phyloP scores from a whole-genome alignment of 2,113 vertebrate species.

The Phasianus colchicus region DNA sequence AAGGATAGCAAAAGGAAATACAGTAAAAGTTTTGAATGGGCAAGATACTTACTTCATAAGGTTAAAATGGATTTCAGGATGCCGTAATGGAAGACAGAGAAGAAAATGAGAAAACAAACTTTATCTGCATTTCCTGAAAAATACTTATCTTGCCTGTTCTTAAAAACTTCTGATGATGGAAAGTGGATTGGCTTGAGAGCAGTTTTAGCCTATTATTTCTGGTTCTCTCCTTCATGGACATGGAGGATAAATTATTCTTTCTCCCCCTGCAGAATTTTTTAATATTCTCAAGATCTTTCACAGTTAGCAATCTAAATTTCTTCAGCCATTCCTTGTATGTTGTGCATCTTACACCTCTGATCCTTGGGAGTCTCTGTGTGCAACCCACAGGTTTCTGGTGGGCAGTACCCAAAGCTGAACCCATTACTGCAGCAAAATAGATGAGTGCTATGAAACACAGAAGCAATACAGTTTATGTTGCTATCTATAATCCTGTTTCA shows the following conservation, averaged over 20 bases:
- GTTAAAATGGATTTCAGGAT: constrained; percentile 37
- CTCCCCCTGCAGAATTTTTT: not conserved
- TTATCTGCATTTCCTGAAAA: constrained; percentile 27
- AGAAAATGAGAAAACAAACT: constrained; percentile 2
- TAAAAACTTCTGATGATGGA: not conserved
- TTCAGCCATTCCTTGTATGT: not conserved
- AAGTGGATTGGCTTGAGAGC: not conserved
- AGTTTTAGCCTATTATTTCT: not conserved
- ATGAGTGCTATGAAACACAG: not conserved
- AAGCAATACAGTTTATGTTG: not conserved
- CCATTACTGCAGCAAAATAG: not conserved
- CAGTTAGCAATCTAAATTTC: not conserved
- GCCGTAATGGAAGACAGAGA: not conserved
- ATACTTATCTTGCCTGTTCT: not conserved
- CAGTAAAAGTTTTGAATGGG: not conserved
- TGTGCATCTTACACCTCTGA: not conserved
- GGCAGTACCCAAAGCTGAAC: not conserved
- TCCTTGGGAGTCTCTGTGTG: not conserved
- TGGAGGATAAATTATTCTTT: not conserved
- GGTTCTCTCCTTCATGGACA: not conserved
- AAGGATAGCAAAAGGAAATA: constrained; percentile 22
- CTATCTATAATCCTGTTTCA: not conserved
- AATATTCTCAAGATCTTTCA: not conserved
- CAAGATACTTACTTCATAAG: not conserved
- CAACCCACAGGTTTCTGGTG: not conserved